Evolutionary conservation across 2,113 vertebrate genomes (phyloP).

Genomic region (Plecturocebus donacophilus): DNA sequence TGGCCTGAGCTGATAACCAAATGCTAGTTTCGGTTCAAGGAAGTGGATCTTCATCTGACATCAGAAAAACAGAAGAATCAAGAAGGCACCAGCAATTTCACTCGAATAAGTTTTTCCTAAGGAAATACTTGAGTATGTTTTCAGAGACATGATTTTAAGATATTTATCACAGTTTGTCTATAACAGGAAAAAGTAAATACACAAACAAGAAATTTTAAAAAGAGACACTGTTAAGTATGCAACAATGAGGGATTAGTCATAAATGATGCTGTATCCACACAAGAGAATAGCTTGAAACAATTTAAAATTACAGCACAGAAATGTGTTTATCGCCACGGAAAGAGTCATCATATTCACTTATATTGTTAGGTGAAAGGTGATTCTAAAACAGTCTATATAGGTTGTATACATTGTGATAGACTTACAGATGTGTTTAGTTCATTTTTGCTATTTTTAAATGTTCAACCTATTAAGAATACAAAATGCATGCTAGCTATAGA

Average conservation of each 20-base stretch:
- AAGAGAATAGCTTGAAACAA: neutral
- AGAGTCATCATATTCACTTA: neutral
- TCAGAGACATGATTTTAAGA: slow-evolving; percentile 14
- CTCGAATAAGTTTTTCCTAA: neutral
- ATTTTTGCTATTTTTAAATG: neutral
- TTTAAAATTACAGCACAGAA: neutral
- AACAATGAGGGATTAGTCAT: neutral
- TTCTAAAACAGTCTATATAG: neutral
- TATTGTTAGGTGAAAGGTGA: neutral
- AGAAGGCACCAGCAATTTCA: neutral
- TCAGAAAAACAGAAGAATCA: neutral
- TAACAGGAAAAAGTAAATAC: neutral
- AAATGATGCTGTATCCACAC: neutral
- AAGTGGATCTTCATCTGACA: neutral
- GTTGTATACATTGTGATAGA: neutral
- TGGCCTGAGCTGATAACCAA: neutral
- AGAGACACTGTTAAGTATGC: neutral
- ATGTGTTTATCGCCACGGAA: neutral
- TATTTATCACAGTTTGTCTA: neutral
- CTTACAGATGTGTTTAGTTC: neutral
- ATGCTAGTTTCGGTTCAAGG: neutral
- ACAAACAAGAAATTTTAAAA: neutral
- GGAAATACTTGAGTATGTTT: neutral
- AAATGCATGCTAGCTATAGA: slow-evolving; percentile 5
- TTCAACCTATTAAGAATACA: neutral